Evolutionary conservation across 2,888 invertebrate genomes (phyloP).

Genomic region (Rhodophaea formosa): DNA sequence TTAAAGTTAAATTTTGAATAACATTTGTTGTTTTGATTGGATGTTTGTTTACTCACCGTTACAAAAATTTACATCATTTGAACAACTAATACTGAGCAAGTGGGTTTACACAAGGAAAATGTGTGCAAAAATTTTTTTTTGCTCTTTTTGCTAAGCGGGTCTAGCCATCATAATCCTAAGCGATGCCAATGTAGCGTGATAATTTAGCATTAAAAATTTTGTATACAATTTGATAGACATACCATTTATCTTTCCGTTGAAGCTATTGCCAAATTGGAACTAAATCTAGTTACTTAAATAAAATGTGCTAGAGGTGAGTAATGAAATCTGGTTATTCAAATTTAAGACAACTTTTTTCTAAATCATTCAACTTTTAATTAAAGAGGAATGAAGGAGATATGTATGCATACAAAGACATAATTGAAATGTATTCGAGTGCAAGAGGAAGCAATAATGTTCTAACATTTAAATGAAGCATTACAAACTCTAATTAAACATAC

Average conservation of each 20-base stretch:
- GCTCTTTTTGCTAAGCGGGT: conserved; percentile 49
- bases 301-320: conserved; percentile 15
- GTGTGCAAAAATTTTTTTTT: conserved; percentile 13
- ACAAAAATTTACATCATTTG: neutral
- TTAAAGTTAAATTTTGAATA: neutral
- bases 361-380: neutral
- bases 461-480: conserved; percentile 29
- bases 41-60: conserved; percentile 22
- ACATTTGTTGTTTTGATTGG: neutral
- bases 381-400: neutral
- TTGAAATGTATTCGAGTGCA: conserved; percentile 28
- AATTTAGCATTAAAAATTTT: conserved; percentile 26
- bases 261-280: neutral
- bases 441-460: conserved; percentile 43
- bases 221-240: conserved; percentile 26
- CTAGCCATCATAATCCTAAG: conserved; percentile 45
- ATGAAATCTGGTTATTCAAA: conserved; percentile 34
- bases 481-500: conserved; percentile 36
- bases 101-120: conserved; percentile 15
- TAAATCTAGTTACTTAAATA: neutral
- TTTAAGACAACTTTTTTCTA: conserved; percentile 4
- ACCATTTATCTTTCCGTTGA: conserved; percentile 16
- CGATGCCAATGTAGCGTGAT: conserved; percentile 46
- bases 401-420: conserved; percentile 15
- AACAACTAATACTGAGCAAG: conserved; percentile 1